Percentiles rank a stretch among this genome's conserved stretches.
Conservation (phyloP, 2,888 invertebrate genomes). For the Sphaerophoria rueppellii region DNA sequence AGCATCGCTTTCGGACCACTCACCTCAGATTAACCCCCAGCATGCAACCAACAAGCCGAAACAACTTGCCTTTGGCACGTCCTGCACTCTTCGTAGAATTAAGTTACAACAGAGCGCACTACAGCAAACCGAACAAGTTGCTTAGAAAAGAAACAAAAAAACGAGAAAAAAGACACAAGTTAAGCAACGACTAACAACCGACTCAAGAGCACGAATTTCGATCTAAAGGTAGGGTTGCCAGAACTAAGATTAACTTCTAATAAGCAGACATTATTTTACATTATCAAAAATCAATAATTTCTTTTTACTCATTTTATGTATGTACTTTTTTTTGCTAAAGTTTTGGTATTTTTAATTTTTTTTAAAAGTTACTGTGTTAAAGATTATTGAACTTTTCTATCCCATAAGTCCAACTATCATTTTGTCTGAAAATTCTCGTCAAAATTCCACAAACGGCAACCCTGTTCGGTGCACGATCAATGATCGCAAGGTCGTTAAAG, state of each 20-base stretch:
- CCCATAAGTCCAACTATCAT: too few species aligned
- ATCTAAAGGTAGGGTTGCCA: neutral
- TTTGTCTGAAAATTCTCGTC: neutral
- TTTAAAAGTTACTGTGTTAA: too few species aligned
- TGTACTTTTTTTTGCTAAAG: too few species aligned
- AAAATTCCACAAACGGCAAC: neutral
- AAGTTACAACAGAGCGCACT: slow-evolving; percentile 38
- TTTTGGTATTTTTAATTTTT: too few species aligned
- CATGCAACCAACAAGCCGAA: slow-evolving; percentile 57
- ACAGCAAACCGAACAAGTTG: neutral
- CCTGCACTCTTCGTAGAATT: slow-evolving; percentile 15
- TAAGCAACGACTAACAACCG: slow-evolving; percentile 49
- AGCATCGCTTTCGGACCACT: slow-evolving; percentile 47
- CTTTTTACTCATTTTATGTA: neutral
- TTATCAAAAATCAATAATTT: neutral
- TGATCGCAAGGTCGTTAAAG: slow-evolving; percentile 73
- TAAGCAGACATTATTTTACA: neutral
- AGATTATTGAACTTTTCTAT: too few species aligned
- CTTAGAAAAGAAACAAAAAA: slow-evolving; percentile 7
- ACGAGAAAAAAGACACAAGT: slow-evolving; percentile 46
- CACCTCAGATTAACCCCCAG: slow-evolving; percentile 67
- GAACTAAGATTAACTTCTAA: neutral
- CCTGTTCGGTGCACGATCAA: slow-evolving; percentile 36
- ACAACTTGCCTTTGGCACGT: slow-evolving; percentile 31
- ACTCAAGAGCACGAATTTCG: neutral